These are phyloP conservation scores for Clanis bilineata DNA, from an alignment of 2,888 invertebrate species.

Conservation along the genomic window DNA sequence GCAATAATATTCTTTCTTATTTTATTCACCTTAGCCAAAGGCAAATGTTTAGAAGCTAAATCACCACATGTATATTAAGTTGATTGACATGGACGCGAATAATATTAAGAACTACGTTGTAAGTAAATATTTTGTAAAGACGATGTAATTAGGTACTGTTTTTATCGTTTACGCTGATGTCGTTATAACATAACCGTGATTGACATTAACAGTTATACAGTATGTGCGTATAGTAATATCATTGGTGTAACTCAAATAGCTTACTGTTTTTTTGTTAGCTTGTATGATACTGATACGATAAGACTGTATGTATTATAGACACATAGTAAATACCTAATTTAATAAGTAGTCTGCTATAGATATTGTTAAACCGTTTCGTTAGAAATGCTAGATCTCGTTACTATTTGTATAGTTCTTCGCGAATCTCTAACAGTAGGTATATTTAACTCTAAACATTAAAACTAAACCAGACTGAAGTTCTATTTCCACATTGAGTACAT, in stretches of 20 bases:
- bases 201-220: conserved; percentile 24
- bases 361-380: conserved; percentile 56
- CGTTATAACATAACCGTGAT: background rate
- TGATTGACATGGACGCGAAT: conserved; percentile 28
- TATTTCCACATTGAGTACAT: conserved; percentile 53
- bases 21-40: conserved; percentile 68
- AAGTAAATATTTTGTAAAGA: conserved; percentile 23
- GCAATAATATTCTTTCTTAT: conserved; percentile 62
- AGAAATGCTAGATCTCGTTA: conserved; percentile 78
- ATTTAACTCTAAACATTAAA: conserved; percentile 34
- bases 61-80: conserved; percentile 13
- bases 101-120: conserved; percentile 24
- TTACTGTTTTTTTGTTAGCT: conserved; percentile 51
- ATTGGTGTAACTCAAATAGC: conserved; percentile 36
- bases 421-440: conserved; percentile 1
- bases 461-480: conserved; percentile 55
- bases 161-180: conserved; percentile 15
- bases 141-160: background rate
- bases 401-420: conserved; percentile 25
- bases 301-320: conserved; percentile 65
- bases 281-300: conserved; percentile 59
- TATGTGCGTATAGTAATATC: conserved; percentile 35
- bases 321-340: conserved; percentile 41
- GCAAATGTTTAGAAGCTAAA: conserved; percentile 32
- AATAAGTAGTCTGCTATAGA: conserved; percentile 49